Base-by-base conservation (phyloP, 2,888 invertebrate species). In the Cantharis flavilabris region DNA sequence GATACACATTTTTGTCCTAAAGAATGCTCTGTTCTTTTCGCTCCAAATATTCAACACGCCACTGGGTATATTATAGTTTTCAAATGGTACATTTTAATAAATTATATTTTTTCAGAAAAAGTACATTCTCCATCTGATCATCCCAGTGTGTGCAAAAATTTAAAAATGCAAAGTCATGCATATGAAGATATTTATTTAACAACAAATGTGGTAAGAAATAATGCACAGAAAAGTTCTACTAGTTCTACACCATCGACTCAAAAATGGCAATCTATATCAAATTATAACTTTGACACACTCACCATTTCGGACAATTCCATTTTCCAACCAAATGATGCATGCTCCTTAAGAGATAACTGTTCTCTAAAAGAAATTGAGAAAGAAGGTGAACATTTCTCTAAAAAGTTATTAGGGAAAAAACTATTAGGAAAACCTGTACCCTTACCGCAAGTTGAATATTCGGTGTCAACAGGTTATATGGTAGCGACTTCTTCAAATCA, bases 301-400 rank as follows among this genome's bases (percentile, higher is more conserved):
- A 89, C 90, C 62, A 90, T 90, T 1, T 90, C 91, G 2, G 90
- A 91, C 76, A 90, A 90, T 71, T 90, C 90, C 33, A 86, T 90
- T 75, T 90, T 90, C 20, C 84, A 90, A 75, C 87, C 83, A 14
- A 85, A 84, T 16, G 71, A 72, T 28, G 9, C 33, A 33, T 65
- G 16, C 26, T 10, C 65, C 5, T 10, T 11, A n/a, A 75, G 18
- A 26, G 20, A 11, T 9, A 18, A 28, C 11, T 64, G 62, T 28
- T 71, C 75, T 49, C n/a, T 65, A 73, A 77, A 18, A 18, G 33
- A 26, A 49, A 20, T 9, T 28, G 73, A 63, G 14, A 69, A 72
- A n/a, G 13, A 30, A 62, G 3, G 62, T 11, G 72, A 76, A 69
- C 33, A 63, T 28, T 63, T 20, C 2, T 26, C 76, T 78, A 63